Conservation (phyloP, 2,888 invertebrate species). For the Lasioglossum malachurum region DNA sequence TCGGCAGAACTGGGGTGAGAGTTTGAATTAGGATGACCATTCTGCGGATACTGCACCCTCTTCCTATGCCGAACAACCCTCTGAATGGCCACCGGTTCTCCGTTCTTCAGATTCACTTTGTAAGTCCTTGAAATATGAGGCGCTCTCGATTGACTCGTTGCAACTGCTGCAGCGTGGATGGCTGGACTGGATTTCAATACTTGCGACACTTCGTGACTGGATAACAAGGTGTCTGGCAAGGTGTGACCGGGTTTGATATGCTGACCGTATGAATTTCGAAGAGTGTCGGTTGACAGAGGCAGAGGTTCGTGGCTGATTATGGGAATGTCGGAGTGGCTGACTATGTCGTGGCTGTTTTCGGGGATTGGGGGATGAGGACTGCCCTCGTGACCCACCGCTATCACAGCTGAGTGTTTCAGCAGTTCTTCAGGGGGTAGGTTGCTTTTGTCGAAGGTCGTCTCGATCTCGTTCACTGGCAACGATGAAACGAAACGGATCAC, state of each 20-base stretch:
- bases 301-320: not conserved
- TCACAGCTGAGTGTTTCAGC: not conserved
- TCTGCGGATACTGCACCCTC: not conserved
- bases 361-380: not conserved
- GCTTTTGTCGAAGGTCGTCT: conserved; percentile 33
- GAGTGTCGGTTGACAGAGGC: not conserved
- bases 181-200: not conserved
- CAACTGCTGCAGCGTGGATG: not conserved
- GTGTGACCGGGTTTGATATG: not conserved
- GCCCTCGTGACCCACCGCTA: not conserved
- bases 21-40: not conserved
- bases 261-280: not conserved
- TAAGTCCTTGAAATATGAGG: not conserved
- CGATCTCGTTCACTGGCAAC: conserved; percentile 23
- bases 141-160: not conserved
- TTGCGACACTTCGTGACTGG: not conserved
- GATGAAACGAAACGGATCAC: conserved; percentile 71
- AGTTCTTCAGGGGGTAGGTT: not conserved
- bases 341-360: not conserved
- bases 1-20: not conserved
- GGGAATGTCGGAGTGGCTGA: not conserved
- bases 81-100: not conserved
- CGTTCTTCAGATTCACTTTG: conserved; percentile 2
- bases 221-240: not conserved
- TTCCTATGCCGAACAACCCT: not conserved